Base-by-base conservation (phyloP, 2,797 vertebrate species). In the Myotis findleyi region DNA sequence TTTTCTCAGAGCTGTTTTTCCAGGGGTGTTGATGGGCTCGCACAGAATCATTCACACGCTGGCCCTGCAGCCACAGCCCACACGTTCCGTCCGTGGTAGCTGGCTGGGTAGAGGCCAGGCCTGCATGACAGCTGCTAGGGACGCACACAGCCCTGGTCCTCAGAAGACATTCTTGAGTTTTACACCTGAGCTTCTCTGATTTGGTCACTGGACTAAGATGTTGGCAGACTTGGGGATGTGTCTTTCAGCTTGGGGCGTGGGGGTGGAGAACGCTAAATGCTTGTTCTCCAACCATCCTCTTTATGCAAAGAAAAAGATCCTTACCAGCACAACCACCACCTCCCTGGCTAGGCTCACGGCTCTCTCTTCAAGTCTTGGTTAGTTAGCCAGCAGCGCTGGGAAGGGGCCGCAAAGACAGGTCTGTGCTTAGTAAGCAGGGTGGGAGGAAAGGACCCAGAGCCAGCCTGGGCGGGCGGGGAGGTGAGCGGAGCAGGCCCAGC, bases 1-100 rank as follows among this genome's bases (percentile, higher is more conserved):
- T 93, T 92, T 30, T 80, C 66, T 44, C 75, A 77, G 71, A 86
- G 88, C 20, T 71, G 51, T 75, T 88, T 92, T 92, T 71, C 90
- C 49, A 62, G 73, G 36, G 36, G 66, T 23, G 14, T 0, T 41
- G 87, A 85, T 82, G 47, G 83, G 51, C 76, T 76, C 53, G 36
- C 41, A 47, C 0, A 7, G 69, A 94, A 59, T 95, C 75, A 41
- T 36, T 85, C 47, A 36, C 33, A 76, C 4, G 18, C 30, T 11
- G 23, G 89, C 72, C 71, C 84, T 30, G 18, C 5, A 47, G 84
- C 1, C 2, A 62, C 33, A 85, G 55, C 68, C 27, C 64, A 73
- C 59, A 47, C 1, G 0, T 27, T 21, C 44, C 17, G 3, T 16
- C 13, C 59, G 64, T 59, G 17, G 66, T 77, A 81, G 90, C 73